These are phyloP conservation scores for Perodicticus potto DNA, from an alignment of 2,797 vertebrate genomes.

Conservation along the genomic window DNA sequence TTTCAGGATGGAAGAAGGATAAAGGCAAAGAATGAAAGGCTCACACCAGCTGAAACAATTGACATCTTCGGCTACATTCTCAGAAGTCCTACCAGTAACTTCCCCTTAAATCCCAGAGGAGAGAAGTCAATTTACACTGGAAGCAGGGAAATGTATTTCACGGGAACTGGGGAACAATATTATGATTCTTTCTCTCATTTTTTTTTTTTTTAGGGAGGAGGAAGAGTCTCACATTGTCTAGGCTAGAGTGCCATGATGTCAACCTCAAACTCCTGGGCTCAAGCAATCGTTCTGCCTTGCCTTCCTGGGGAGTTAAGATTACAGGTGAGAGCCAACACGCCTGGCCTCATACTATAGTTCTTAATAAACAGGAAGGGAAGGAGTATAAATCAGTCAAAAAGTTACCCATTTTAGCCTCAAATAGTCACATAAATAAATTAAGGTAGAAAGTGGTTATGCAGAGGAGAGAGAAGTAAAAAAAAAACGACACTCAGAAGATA, in stretches of 20 bases:
- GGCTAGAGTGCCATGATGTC: no score
- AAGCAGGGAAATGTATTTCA: background rate
- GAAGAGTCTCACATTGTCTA: no score
- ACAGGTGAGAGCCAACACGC: no score
- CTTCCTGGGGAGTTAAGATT: no score
- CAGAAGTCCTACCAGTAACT: background rate
- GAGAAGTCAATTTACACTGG: background rate
- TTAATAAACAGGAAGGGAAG: background rate
- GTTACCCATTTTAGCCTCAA: background rate
- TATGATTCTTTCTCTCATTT: background rate
- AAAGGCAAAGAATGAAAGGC: background rate
- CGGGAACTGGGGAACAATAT: background rate
- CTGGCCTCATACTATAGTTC: background rate
- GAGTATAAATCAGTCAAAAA: background rate
- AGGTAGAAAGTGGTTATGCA: background rate
- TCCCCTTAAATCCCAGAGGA: background rate
- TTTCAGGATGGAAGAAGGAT: background rate
- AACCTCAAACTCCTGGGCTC: no score
- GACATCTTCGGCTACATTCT: background rate
- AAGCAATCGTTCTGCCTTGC: no score
- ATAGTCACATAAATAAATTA: constrained; percentile 2
- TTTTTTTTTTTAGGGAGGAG: no score
- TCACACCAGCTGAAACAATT: background rate
- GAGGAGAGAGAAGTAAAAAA: background rate
- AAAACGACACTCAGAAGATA: background rate